phyloP scores from a whole-genome alignment of 2,113 vertebrate genomes.

The Ictalurus furcatus region DNA sequence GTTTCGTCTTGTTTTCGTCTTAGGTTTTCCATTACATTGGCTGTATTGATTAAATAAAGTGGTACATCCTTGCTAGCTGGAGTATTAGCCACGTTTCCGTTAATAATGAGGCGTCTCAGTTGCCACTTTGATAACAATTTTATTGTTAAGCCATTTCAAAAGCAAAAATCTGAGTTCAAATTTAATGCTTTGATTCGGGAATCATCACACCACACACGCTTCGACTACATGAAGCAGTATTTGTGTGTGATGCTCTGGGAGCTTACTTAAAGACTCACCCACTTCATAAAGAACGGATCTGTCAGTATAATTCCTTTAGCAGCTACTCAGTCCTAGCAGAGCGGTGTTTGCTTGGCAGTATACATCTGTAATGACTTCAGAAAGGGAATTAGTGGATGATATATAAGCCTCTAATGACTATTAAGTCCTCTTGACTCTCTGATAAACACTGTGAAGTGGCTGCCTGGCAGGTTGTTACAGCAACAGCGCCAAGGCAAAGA shows the following conservation, averaged over 20 bases:
- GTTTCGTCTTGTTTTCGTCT: background rate
- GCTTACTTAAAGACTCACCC: background rate
- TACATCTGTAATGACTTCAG: conserved; percentile 15
- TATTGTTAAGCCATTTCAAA: background rate
- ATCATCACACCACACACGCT: background rate
- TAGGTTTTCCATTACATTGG: background rate
- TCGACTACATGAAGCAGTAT: background rate
- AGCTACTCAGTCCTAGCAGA: background rate
- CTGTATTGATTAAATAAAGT: background rate
- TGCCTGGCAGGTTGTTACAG: conserved; percentile 19
- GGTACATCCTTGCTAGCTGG: background rate
- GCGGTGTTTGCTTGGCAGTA: background rate
- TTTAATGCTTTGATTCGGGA: too few relatives aligned
- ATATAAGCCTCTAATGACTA: conserved; percentile 26
- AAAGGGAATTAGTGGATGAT: conserved; percentile 33
- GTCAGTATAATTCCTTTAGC: conserved; percentile 15
- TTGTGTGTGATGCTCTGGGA: background rate
- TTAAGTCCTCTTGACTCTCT: conserved; percentile 29
- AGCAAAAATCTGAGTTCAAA: background rate
- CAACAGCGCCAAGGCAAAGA: conserved; percentile 19
- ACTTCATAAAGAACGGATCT: background rate
- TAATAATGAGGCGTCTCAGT: background rate
- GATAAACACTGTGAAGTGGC: conserved; percentile 38
- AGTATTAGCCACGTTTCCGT: background rate
- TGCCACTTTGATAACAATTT: background rate